phyloP scores from a whole-genome alignment of 1,140 invertebrate species.

The Ditylenchus dipsaci region DNA sequence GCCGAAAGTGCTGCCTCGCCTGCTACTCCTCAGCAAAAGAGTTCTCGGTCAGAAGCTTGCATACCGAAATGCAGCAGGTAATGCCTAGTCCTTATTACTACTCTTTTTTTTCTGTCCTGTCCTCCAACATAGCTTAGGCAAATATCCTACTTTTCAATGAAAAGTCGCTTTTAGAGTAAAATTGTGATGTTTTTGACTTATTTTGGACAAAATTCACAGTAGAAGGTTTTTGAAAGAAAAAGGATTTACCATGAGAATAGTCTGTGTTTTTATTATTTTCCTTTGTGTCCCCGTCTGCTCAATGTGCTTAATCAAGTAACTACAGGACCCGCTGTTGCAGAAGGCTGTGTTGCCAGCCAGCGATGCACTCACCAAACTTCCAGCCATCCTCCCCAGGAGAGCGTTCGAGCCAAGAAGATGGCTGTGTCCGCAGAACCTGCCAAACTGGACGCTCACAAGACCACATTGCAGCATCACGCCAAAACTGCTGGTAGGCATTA shows the following conservation, averaged over 20 bases:
- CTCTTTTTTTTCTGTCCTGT: too few relatives aligned
- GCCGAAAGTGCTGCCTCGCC: slow-evolving; percentile 45
- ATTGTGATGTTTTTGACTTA: not conserved
- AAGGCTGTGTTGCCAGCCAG: slow-evolving; percentile 1
- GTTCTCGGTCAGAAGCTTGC: slow-evolving; percentile 44
- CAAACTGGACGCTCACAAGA: slow-evolving; percentile 51
- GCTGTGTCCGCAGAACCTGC: slow-evolving; percentile 57
- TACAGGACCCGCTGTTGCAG: slow-evolving; percentile 23
- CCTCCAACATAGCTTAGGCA: too few relatives aligned
- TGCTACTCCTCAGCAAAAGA: slow-evolving; percentile 31
- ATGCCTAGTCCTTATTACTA: not conserved
- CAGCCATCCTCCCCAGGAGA: slow-evolving; percentile 5
- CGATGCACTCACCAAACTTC: too few relatives aligned
- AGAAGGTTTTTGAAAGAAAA: too few relatives aligned
- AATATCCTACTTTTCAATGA: not conserved
- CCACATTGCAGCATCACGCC: slow-evolving; percentile 55
- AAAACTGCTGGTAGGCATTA: slow-evolving; percentile 44
- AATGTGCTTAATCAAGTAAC: not conserved
- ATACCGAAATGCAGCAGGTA: slow-evolving; percentile 52
- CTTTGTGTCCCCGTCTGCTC: not conserved
- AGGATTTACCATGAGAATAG: not conserved
- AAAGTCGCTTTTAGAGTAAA: not conserved
- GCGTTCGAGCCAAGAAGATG: slow-evolving; percentile 49
- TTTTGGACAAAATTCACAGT: too few relatives aligned
- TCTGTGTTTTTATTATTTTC: not conserved